Base-by-base conservation (phyloP, 2,797 vertebrate species). In the Gallinago solitaria region DNA sequence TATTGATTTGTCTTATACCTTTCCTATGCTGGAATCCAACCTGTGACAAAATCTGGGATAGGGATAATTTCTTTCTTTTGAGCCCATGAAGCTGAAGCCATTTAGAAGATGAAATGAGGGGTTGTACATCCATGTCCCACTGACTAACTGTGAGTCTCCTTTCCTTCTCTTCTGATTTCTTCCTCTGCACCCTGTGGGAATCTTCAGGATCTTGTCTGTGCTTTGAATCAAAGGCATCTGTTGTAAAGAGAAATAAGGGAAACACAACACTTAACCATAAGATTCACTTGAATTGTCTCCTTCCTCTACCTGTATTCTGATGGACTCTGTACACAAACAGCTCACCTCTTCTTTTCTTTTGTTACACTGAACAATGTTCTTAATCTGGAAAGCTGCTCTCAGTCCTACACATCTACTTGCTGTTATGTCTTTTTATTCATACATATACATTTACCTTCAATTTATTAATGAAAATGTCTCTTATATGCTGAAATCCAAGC, bases 31-130 rank as follows among this genome's bases (percentile, higher is more conserved):
- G 98, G 90, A 98, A 98, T 95, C 98, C 98, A 75, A 98, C 96
- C 75, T 98, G 97, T 12, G 97, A 96, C 80, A 98, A 97, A 94
- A 98, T 98, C 93, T 98, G 98, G 27, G 94, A 90, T 70, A 98
- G 88, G 16, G 97, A 97, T 84, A 98, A 65, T 64, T 97, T 98
- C 70, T 97, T 98, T 94, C 92, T 98, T 95, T 97, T 98, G 30
- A 98, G 98, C 16, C 98, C 98, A 56, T 98, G 94, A 37, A 43
- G n/a, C 16, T 97, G 97, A 93, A 98, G 98, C 98, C 98, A 98
- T 86, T 96, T 87, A 86, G 96, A 53, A 10, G 98, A 98, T 28
- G 98, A 98, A 87, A 98, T 43, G 20, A 98, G 98, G 41, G 87
- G 76, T 3, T 97, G 95, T 33, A 93, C 83, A 37, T 96, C 93